These are phyloP conservation scores for Sitophilus oryzae DNA, from an alignment of 1,140 invertebrate species.

Conservation along the genomic window DNA sequence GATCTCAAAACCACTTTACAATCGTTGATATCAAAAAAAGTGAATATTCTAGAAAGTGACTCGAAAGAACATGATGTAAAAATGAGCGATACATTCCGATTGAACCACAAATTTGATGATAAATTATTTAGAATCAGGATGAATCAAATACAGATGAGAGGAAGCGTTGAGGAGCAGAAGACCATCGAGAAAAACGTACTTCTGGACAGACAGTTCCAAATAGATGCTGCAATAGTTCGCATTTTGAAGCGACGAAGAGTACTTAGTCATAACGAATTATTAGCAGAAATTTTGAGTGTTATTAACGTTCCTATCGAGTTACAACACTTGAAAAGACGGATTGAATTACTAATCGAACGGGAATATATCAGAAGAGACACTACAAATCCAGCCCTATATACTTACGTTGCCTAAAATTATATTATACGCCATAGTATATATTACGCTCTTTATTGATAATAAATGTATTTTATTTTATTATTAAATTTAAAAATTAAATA, in stretches of 20 bases:
- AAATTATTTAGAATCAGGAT: constrained; percentile 97
- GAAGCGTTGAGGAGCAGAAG: constrained; percentile 91
- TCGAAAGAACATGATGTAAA: constrained; percentile 83
- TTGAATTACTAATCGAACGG: constrained; percentile 38
- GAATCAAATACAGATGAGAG: constrained; percentile 98
- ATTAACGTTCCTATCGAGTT: constrained; percentile 93
- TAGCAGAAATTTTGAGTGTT: constrained; percentile 92
- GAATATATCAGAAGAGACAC: constrained; percentile 38
- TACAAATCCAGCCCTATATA: constrained; percentile 34
- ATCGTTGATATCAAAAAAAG: constrained; percentile 92
- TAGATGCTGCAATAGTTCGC: constrained; percentile 96
- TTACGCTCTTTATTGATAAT: too few relatives aligned
- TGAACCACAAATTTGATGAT: constrained; percentile 91
- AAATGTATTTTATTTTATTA: too few relatives aligned
- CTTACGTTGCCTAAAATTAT: constrained; percentile 35
- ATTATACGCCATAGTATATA: not conserved
- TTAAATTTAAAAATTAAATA: too few relatives aligned
- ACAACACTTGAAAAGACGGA: constrained; percentile 36
- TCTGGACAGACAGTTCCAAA: constrained; percentile 97
- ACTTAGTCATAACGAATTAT: constrained; percentile 87
- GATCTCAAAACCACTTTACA: constrained; percentile 90
- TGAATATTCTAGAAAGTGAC: constrained; percentile 78
- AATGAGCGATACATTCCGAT: constrained; percentile 80
- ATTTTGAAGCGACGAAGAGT: constrained; percentile 99
- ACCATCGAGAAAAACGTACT: constrained; percentile 95